Evolutionary conservation across 2,888 invertebrate species (phyloP), one percentile per base, ranked within the genome.

Genomic region (Nomada hirtipes): DNA sequence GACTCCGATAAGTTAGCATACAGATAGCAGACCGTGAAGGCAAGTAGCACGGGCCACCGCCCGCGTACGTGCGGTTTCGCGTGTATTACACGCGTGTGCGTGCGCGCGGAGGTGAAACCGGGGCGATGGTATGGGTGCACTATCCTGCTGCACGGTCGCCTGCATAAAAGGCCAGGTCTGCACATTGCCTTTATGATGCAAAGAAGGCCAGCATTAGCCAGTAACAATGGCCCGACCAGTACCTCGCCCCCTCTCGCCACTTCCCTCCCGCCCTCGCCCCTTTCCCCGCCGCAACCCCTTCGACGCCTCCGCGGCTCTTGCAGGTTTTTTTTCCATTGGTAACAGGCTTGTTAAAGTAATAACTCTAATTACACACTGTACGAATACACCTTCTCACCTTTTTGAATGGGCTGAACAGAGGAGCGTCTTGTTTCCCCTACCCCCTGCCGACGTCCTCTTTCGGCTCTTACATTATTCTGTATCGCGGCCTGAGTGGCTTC

Each of bases 301-400:
- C 68, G 18, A 60, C 69, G 63, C 75, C 73, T 61, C 76, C 81
- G 68, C 84, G 73, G 67, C 79, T 80, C 79, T 80, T 76, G 70
- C 68, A 61, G 20, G 71, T 53, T 74, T 82, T 80, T 64, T 82
- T 59, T 79, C 82, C 82, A 77, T 85, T 82, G 86, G 91, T 90
- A 91, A 91, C 88, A 84, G 89, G 89, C 89, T 91, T 85, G 91
- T 91, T 91, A 91, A 89, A 90, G 86, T 91, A 91, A 91, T 91
- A 89, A 91, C 89, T 89, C 90, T 91, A 92, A 92, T 92, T 92
- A 89, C 88, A 87, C 87, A 85, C 83, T 83, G 84, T 88, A 86
- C 87, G 86, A 87, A 87, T 88, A 88, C 88, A 89, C 89, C 90
- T 91, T 91, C 91, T 90, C 91, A 90, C 91, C 90, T 91, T 89